Conservation (phyloP, 2,797 vertebrate genomes). For the Echeneis naucrates region DNA sequence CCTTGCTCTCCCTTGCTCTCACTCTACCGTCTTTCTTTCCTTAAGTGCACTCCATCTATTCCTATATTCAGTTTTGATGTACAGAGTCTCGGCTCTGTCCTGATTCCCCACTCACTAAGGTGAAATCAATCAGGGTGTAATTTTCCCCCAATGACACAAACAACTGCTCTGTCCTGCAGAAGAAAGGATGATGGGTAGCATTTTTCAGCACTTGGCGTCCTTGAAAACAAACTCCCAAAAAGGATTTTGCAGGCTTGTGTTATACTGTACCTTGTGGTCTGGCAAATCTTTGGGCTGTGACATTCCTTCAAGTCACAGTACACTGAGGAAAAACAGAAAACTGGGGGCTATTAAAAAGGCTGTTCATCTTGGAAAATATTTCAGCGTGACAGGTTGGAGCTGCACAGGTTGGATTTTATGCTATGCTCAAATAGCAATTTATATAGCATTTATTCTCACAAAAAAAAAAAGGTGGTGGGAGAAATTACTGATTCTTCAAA, state of each 20-base stretch:
- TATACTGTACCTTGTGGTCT: slow-evolving; percentile 31
- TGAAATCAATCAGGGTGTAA: slow-evolving; percentile 66
- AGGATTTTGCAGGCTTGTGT: slow-evolving; percentile 16
- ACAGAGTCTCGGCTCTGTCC: slow-evolving; percentile 21
- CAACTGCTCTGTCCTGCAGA: slow-evolving; percentile 31
- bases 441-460: neutral
- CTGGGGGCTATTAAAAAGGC: slow-evolving; percentile 6
- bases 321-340: slow-evolving; percentile 27
- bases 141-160: slow-evolving; percentile 51
- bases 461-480: neutral
- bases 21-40: neutral
- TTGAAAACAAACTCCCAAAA: slow-evolving; percentile 54
- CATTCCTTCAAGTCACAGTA: slow-evolving; percentile 41
- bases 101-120: slow-evolving; percentile 32
- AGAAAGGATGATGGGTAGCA: slow-evolving; percentile 46
- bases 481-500: neutral
- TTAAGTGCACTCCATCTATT: slow-evolving; percentile 4
- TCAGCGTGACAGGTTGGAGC: neutral
- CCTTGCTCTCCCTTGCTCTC: neutral
- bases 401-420: slow-evolving; percentile 5
- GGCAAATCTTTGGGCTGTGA: slow-evolving; percentile 28
- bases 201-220: slow-evolving; percentile 42
- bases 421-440: neutral
- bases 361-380: slow-evolving; percentile 15
- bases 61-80: slow-evolving; percentile 19